These are phyloP conservation scores for Phyllostomus hastatus DNA, from an alignment of 2,113 vertebrate species.

Conservation along the genomic window DNA sequence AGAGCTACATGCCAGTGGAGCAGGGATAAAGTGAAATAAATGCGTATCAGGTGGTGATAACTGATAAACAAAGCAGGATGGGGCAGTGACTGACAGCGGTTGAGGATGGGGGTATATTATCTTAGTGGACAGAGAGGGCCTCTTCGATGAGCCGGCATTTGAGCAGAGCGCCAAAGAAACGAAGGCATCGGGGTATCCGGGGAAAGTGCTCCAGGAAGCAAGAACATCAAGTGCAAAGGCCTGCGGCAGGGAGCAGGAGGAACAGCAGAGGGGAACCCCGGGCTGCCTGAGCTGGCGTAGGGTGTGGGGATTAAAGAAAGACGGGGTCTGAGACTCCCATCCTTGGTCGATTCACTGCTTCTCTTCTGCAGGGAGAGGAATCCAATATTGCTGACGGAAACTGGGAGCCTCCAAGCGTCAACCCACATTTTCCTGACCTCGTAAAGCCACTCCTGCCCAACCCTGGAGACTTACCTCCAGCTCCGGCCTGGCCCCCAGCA, in stretches of 20 bases:
- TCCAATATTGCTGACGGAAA: neutral
- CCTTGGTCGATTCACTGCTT: neutral
- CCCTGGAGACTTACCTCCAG: neutral
- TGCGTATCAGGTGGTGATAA: neutral
- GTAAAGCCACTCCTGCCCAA: constrained; percentile 56
- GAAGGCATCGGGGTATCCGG: neutral
- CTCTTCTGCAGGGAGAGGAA: constrained; percentile 58
- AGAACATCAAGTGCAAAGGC: neutral
- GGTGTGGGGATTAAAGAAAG: neutral
- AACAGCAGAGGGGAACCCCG: neutral
- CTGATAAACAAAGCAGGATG: neutral
- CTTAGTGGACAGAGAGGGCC: neutral
- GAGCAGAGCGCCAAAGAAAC: neutral
- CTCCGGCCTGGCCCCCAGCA: fast-evolving
- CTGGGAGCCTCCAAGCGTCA: constrained; percentile 18
- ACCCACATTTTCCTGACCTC: constrained; percentile 47
- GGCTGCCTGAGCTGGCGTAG: neutral
- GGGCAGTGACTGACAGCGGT: neutral
- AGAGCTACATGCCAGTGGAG: neutral
- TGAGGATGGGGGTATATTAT: neutral
- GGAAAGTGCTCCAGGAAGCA: neutral
- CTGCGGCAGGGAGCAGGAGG: neutral
- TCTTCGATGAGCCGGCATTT: neutral
- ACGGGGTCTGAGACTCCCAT: neutral
- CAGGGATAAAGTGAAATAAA: neutral